These are phyloP conservation scores for Cynopterus brachyotis DNA, from an alignment of 2,113 vertebrate species.

Conservation along the genomic window DNA sequence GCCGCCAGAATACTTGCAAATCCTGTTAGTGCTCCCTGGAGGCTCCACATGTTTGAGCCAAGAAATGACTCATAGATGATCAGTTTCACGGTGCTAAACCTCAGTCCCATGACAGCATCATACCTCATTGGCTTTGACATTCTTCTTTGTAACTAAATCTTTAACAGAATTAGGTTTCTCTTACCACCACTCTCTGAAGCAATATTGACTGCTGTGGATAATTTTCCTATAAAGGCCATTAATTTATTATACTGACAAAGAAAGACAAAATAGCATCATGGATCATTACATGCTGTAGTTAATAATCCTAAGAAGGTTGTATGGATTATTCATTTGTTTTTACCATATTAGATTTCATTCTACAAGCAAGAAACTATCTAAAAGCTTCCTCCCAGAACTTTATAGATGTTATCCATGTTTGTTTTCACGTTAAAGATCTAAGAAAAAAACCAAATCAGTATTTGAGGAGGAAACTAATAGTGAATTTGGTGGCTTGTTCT, in stretches of 20 bases:
- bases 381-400: background rate
- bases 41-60: conserved; percentile 78
- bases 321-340: background rate
- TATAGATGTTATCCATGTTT: background rate
- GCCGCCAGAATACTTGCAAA: conserved; percentile 34
- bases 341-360: background rate
- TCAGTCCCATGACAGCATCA: conserved; percentile 79
- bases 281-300: background rate
- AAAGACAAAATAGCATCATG: background rate
- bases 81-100: conserved; percentile 79
- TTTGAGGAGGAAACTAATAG: background rate
- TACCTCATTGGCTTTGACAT: conserved; percentile 67
- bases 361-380: background rate
- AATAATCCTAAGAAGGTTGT: background rate
- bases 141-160: conserved; percentile 83
- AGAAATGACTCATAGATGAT: conserved; percentile 85
- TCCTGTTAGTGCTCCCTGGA: conserved; percentile 59
- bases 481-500: background rate
- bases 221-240: background rate
- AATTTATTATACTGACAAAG: background rate
- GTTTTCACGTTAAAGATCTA: conserved; percentile 22
- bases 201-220: background rate
- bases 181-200: conserved; percentile 37
- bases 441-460: background rate
- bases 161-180: conserved; percentile 72